These are phyloP conservation scores for Patella caerulea DNA, from an alignment of 2,888 invertebrate genomes.

Conservation along the genomic window DNA sequence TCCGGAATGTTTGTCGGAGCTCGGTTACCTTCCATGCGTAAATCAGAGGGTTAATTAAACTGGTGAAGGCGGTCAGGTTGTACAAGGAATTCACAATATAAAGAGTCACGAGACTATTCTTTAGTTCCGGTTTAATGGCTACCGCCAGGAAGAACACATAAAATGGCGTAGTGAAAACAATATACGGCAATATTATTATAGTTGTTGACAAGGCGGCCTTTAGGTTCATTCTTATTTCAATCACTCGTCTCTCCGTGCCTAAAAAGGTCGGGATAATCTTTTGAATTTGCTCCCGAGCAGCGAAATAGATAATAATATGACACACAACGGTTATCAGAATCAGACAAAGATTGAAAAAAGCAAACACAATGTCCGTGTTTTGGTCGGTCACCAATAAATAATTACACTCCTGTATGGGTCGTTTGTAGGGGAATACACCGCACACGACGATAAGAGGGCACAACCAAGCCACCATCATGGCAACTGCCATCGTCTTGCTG, in stretches of 20 bases:
- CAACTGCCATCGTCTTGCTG: not conserved
- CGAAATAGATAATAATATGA: not conserved
- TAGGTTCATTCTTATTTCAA: not conserved
- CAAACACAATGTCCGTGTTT: not conserved
- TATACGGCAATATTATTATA: not conserved
- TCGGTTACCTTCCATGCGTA: not conserved
- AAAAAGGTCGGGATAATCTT: not conserved
- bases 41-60: not conserved
- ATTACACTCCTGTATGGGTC: not conserved
- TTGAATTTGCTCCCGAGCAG: not conserved
- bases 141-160: not conserved
- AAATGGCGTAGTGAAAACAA: not conserved
- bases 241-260: not conserved
- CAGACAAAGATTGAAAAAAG: not conserved
- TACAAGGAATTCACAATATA: not conserved
- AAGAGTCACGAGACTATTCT: not conserved
- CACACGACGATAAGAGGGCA: not conserved
- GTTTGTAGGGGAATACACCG: not conserved
- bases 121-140: not conserved
- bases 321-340: not conserved
- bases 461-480: not conserved
- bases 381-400: not conserved
- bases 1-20: not conserved
- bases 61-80: not conserved
- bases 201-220: not conserved